phyloP scores from a whole-genome alignment of 2,888 invertebrate species.

The Andrena camellia region DNA sequence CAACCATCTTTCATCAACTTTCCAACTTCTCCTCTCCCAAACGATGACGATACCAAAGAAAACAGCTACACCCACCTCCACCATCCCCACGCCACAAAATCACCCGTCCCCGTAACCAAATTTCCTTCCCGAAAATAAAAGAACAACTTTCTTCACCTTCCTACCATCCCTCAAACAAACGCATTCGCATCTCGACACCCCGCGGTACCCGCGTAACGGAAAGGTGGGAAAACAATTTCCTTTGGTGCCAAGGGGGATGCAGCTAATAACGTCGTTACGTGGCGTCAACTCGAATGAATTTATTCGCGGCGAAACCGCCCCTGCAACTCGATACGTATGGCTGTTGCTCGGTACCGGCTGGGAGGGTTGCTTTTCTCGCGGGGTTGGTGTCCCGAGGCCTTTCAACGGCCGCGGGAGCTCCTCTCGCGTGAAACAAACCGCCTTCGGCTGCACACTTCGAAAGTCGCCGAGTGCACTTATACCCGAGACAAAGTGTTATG shows the following conservation, averaged over 20 bases:
- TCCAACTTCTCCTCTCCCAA: no score
- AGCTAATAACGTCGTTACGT: conserved; percentile 6
- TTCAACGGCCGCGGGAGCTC: conserved; percentile 6
- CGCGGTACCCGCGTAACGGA: background rate
- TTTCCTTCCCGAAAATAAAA: no score
- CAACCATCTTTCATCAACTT: no score
- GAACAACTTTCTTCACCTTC: background rate
- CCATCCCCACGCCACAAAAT: no score
- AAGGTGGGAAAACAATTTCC: background rate
- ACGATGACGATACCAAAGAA: no score
- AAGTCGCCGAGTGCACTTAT: conserved; percentile 67
- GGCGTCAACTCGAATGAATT: conserved; percentile 15
- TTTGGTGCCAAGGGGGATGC: background rate
- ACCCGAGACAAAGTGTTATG: conserved; percentile 74
- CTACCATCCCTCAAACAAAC: background rate
- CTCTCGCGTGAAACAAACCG: conserved; percentile 40
- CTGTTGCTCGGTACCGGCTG: conserved; percentile 8
- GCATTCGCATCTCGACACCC: background rate
- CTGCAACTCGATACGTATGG: conserved; percentile 26
- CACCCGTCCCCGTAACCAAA: no score
- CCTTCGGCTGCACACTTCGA: conserved; percentile 36
- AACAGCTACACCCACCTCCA: no score
- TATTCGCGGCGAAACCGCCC: conserved; percentile 16
- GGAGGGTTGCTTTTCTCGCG: conserved; percentile 35
- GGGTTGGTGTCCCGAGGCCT: conserved; percentile 36